Evolutionary conservation across 2,113 vertebrate species (phyloP), one percentile per base, ranked within the genome.

Genomic region (Indicator maculatus): DNA sequence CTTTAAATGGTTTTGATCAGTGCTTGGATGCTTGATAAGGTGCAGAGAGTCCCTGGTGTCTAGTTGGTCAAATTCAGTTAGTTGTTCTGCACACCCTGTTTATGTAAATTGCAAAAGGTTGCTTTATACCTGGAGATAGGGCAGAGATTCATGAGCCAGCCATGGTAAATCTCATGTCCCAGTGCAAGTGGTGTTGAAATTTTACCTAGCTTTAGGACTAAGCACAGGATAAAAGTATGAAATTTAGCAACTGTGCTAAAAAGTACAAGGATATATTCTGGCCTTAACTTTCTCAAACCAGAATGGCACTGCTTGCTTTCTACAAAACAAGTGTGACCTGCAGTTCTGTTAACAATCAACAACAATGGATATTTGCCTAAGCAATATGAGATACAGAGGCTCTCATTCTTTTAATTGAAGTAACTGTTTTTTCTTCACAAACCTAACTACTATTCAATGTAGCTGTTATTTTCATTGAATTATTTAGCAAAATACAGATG

Each of bases 401-500:
- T 8, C 14, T 94, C 41, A 33, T 53, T 83, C 36, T 89, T 92
- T 86, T 45, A 77, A 44, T 38, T 47, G 45, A 91, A 79, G 33
- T 59, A 80, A 76, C 58, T 47, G 17, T 36, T 71, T 26, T 61
- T 73, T 69, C 80, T 86, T 80, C 36, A 83, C 76, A 79, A 87
- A 63, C 52, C 56, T 92, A 85, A 86, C 58, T 88, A 59, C 20
- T 45, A 39, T 60, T 78, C 76, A 39, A 44, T 18, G 30, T 64
- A 84, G n/a, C 4, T 0, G 47, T 81, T n/a, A 47, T 58, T 83
- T 95, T 91, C 65, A 78, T 33, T 83, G 45, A 89, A 81, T 88
- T 94, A 93, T 95, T 95, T 89, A 83, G 59, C 61, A 78, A 81
- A 30, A 83, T 85, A 77, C 70, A 83, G 65, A 72, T 13, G 1